phyloP scores from a whole-genome alignment of 2,888 invertebrate species.

The Agonopterix alstromeriana region DNA sequence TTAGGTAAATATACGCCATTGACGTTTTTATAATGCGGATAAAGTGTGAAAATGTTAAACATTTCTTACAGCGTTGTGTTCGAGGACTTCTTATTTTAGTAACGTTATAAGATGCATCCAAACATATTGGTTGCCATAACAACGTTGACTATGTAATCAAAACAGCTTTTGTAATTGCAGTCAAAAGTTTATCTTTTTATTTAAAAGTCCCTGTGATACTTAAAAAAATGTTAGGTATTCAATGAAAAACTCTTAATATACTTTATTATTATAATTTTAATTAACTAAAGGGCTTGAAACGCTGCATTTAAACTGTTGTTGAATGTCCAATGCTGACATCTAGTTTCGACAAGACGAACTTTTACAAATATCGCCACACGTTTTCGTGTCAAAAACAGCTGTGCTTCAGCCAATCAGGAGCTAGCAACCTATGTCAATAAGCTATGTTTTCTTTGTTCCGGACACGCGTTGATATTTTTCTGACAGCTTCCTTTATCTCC shows the following conservation, averaged over 20 bases:
- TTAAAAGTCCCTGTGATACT: neutral
- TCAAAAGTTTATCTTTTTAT: constrained; percentile 8
- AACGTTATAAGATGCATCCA: constrained; percentile 17
- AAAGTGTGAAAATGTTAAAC: neutral
- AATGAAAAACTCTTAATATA: neutral
- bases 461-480: constrained; percentile 40
- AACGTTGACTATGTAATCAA: constrained; percentile 24
- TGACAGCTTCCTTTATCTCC: constrained; percentile 65
- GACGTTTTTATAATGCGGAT: neutral
- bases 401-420: constrained; percentile 53
- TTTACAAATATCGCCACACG: constrained; percentile 11
- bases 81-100: constrained; percentile 9
- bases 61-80: neutral
- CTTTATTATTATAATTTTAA: neutral
- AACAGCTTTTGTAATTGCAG: constrained; percentile 1
- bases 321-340: constrained; percentile 44
- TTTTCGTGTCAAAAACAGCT: constrained; percentile 67
- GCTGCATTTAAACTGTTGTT: constrained; percentile 29
- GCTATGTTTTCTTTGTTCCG: constrained; percentile 36
- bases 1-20: neutral
- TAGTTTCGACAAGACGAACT: constrained; percentile 16
- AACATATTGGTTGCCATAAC: constrained; percentile 43
- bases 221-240: neutral
- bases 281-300: neutral
- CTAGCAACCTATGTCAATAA: constrained; percentile 41